Evolutionary conservation across 2,888 invertebrate genomes (phyloP), one percentile per base, ranked within the genome.

Genomic region (Nephrotoma flavescens): DNA sequence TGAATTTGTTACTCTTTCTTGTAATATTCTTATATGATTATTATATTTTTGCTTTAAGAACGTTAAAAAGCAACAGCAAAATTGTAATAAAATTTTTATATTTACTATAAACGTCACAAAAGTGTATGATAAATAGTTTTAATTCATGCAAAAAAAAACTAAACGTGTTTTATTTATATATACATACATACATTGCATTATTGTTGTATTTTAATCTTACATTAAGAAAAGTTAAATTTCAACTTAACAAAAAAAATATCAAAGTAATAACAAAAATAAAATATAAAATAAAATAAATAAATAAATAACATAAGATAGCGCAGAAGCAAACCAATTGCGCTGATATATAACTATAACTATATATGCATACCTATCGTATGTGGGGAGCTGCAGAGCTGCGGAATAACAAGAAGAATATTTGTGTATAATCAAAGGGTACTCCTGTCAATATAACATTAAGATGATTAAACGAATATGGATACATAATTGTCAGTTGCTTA

Each of bases 111-210:
- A 85, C 45, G 85, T 85, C 85, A 85, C 85, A 85, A 85, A 85
- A 85, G 85, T 85, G 85, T 85, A 85, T 85, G 85, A 85, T 85
- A 85, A 85, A 85, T 85, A 85, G 85, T 85, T 85, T 85, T 85
- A 85, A 85, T 85, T 85, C 85, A 85, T 85, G 85, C 85, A 85
- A 84, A 84, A 84, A n/a, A 41, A 42, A 71, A 71, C 71, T 42
- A 84, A 84, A 84, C 84, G 84, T 84, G 84, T 84, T 84, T 84
- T 84, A 71, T 71, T 31, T 71, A 71, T 71, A 31, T 71, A 44
- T 2, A 44, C 1, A 44, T 44, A 44, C 11, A 44, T 44, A 44
- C 11, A 44, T 19, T 31, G 31, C 31, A 31, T 71, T 71, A 31
- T 71, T 71, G 71, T 71, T 71, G 71, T 71, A 71, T 71, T 71